Percentiles rank a stretch among this genome's conserved stretches.
Conservation (phyloP, 37 sponge, comb jelly and placozoan species). For the Petrosia ficiformis region DNA sequence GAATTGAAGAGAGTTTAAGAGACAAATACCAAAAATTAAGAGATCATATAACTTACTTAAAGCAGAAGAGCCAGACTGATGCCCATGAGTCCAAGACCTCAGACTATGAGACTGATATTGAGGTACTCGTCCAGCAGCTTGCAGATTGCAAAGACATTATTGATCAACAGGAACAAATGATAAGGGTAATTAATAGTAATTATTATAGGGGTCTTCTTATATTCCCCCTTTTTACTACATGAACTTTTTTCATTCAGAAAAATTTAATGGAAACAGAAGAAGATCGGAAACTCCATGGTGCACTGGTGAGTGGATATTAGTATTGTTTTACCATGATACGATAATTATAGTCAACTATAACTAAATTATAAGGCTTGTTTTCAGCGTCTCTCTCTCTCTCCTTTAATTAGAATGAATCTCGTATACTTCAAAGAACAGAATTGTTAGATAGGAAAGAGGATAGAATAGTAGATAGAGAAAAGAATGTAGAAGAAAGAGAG, state of each 20-base stretch:
- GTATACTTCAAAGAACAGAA: not conserved
- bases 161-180: slow-evolving; percentile 28
- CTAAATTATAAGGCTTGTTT: not conserved
- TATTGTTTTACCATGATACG: no score
- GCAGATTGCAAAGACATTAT: slow-evolving; percentile 37
- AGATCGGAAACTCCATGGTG: no score
- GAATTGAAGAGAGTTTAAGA: slow-evolving; percentile 30
- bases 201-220: no score
- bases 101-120: slow-evolving; percentile 20
- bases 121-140: slow-evolving; percentile 17
- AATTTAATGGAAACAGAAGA: no score
- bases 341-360: not conserved
- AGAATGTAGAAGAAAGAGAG: slow-evolving; percentile 10
- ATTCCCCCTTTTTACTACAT: no score
- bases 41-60: slow-evolving; percentile 20
- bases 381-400: not conserved
- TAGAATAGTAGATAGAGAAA: not conserved
- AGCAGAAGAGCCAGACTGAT: not conserved
- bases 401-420: not conserved
- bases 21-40: slow-evolving; percentile 20
- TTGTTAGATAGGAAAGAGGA: not conserved
- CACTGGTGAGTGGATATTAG: no score
- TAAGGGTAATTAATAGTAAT: not conserved
- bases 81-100: not conserved
- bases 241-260: no score